A percentile compares a stretch with the other conserved stretches of the same genome.
These are phyloP conservation scores for Phyllopteryx taeniolatus DNA, from an alignment of 2,113 vertebrate genomes.

Conservation along the genomic window DNA sequence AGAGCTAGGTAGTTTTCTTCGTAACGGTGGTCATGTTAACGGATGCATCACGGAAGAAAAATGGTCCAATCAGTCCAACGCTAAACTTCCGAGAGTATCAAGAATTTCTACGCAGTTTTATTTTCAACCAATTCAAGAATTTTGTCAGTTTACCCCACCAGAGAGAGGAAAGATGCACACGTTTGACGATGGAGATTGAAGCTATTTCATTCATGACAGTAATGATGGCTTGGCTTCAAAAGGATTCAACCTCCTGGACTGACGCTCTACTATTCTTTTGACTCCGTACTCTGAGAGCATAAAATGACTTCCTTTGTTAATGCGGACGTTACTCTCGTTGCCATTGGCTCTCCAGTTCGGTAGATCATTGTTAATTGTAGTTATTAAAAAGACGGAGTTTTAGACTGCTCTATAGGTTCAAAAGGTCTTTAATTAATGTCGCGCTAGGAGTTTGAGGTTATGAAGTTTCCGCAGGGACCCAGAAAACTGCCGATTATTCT, in stretches of 20 bases:
- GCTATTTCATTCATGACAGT: slow-evolving; percentile 66
- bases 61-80: too few relatives aligned
- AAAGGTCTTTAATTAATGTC: not conserved
- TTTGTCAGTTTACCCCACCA: too few relatives aligned
- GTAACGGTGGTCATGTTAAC: too few relatives aligned
- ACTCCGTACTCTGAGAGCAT: slow-evolving; percentile 34
- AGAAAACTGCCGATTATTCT: not conserved
- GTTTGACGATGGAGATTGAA: slow-evolving; percentile 31
- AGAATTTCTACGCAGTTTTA: too few relatives aligned
- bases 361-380: slow-evolving; percentile 24
- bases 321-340: slow-evolving; percentile 36
- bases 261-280: slow-evolving; percentile 50
- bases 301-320: slow-evolving; percentile 50
- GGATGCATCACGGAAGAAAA: too few relatives aligned
- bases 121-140: too few relatives aligned
- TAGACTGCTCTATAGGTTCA: not conserved
- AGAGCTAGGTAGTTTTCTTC: too few relatives aligned
- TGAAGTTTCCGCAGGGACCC: not conserved
- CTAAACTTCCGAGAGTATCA: too few relatives aligned
- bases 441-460: slow-evolving; percentile 5
- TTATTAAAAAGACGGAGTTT: not conserved
- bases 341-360: slow-evolving; percentile 1
- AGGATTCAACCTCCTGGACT: slow-evolving; percentile 42
- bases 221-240: slow-evolving; percentile 66
- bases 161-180: too few relatives aligned